Conservation (phyloP, 2,797 vertebrate species). For the Neosilurus mollespiculum region DNA sequence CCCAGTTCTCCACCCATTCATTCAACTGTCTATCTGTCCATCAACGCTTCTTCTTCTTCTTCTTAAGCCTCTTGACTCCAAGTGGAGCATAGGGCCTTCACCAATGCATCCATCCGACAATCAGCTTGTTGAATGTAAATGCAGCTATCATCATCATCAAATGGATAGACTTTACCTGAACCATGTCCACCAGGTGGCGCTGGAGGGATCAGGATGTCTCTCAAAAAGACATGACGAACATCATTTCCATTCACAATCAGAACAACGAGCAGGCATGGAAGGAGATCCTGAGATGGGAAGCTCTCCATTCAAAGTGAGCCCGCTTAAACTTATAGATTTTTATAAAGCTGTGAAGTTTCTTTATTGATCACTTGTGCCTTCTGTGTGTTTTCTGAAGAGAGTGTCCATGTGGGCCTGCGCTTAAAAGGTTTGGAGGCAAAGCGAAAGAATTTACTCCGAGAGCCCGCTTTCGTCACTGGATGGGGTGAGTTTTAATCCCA, state of each 20-base stretch:
- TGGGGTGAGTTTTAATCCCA: slow-evolving; percentile 72
- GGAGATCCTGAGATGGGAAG: slow-evolving; percentile 87
- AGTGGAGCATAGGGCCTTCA: too few relatives aligned
- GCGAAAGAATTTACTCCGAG: slow-evolving; percentile 81
- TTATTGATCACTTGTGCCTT: neutral
- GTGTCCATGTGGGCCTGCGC: slow-evolving; percentile 79
- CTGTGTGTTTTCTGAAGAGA: slow-evolving; percentile 64
- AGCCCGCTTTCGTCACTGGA: slow-evolving; percentile 81
- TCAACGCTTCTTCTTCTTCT: too few relatives aligned
- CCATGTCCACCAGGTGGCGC: slow-evolving; percentile 72
- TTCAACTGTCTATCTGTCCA: neutral
- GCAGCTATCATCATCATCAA: neutral
- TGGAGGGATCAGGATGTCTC: slow-evolving; percentile 82
- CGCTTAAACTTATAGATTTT: neutral
- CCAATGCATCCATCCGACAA: too few relatives aligned
- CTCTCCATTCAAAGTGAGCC: slow-evolving; percentile 75
- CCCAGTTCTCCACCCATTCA: too few relatives aligned
- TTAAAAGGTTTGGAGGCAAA: slow-evolving; percentile 82
- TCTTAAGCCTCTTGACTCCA: too few relatives aligned
- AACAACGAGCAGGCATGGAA: slow-evolving; percentile 87
- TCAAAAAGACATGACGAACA: slow-evolving; percentile 80
- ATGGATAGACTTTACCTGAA: too few relatives aligned
- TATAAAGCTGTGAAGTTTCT: neutral
- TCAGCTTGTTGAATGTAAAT: neutral
- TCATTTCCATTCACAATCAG: slow-evolving; percentile 85